A percentile compares a stretch with the other conserved stretches of the same genome.
These are phyloP conservation scores for Plectropomus leopardus DNA, from an alignment of 2,113 vertebrate genomes.

Conservation along the genomic window DNA sequence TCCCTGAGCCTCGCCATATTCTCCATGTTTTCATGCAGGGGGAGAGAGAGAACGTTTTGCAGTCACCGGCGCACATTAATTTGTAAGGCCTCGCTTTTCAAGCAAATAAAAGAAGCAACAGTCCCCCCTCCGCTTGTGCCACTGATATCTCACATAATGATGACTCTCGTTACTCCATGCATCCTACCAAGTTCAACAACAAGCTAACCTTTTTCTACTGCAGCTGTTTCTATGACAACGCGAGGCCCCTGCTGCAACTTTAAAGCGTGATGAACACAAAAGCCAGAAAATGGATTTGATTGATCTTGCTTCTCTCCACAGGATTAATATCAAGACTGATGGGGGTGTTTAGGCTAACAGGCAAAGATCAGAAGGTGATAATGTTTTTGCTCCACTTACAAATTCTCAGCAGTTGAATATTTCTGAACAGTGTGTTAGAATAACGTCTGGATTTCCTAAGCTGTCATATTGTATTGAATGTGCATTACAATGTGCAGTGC, in stretches of 20 bases:
- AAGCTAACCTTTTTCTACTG: slow-evolving; percentile 76
- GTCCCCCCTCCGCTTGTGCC: slow-evolving; percentile 20
- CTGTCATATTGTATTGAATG: not conserved
- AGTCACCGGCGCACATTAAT: slow-evolving; percentile 51
- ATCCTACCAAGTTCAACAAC: slow-evolving; percentile 80
- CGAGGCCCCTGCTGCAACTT: slow-evolving; percentile 74
- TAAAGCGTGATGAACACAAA: slow-evolving; percentile 77
- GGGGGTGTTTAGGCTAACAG: slow-evolving; percentile 47
- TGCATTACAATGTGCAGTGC: not conserved
- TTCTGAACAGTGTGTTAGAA: slow-evolving; percentile 15
- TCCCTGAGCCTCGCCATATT: slow-evolving; percentile 4
- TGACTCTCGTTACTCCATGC: slow-evolving; percentile 68
- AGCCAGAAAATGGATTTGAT: slow-evolving; percentile 82
- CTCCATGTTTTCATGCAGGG: slow-evolving; percentile 22
- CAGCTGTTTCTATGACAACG: slow-evolving; percentile 87
- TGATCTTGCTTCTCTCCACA: slow-evolving; percentile 58
- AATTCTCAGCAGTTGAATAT: slow-evolving; percentile 31
- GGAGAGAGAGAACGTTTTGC: slow-evolving; percentile 9
- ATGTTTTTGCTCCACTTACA: slow-evolving; percentile 34
- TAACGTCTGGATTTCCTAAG: slow-evolving; percentile 10
- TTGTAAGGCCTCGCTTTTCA: slow-evolving; percentile 59
- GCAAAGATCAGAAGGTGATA: slow-evolving; percentile 61
- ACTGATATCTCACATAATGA: slow-evolving; percentile 76
- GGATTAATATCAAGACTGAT: slow-evolving; percentile 55
- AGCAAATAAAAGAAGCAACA: slow-evolving; percentile 65